These are phyloP conservation scores for Sinonovacula constricta DNA, from an alignment of 1,140 invertebrate species.

Conservation along the genomic window DNA sequence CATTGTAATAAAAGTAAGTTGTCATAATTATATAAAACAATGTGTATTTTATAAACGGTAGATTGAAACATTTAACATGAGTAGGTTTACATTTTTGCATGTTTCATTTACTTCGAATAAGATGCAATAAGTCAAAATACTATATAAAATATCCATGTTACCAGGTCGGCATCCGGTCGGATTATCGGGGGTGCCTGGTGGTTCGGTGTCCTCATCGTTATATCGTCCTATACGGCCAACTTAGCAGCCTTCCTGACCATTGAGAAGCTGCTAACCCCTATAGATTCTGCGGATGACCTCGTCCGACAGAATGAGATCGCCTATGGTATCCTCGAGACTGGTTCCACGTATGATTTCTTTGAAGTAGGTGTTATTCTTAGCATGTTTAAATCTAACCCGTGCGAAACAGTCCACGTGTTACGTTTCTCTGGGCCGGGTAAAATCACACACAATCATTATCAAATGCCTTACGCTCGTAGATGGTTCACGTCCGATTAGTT, in stretches of 20 bases:
- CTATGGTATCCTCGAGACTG: conserved; percentile 72
- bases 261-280: conserved; percentile 74
- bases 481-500: too few species aligned
- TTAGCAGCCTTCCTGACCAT: conserved; percentile 78
- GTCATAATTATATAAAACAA: too few species aligned
- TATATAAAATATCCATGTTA: too few species aligned
- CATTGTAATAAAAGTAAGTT: too few species aligned
- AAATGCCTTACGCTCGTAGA: neutral
- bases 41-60: too few species aligned
- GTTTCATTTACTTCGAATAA: too few species aligned
- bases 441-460: neutral
- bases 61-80: too few species aligned
- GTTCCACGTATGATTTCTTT: conserved; percentile 76
- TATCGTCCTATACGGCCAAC: conserved; percentile 79
- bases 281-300: conserved; percentile 75
- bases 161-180: conserved; percentile 76
- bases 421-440: too few species aligned
- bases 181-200: conserved; percentile 78
- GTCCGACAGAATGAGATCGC: conserved; percentile 76
- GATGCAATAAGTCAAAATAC: too few species aligned
- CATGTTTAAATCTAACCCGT: too few species aligned
- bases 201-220: conserved; percentile 77
- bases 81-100: too few species aligned
- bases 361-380: conserved; percentile 76
- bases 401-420: too few species aligned